A percentile compares a stretch with the other conserved stretches of the same genome.
Conservation (phyloP, 1,140 invertebrate species). For the Pentalonia nigronervosa region DNA sequence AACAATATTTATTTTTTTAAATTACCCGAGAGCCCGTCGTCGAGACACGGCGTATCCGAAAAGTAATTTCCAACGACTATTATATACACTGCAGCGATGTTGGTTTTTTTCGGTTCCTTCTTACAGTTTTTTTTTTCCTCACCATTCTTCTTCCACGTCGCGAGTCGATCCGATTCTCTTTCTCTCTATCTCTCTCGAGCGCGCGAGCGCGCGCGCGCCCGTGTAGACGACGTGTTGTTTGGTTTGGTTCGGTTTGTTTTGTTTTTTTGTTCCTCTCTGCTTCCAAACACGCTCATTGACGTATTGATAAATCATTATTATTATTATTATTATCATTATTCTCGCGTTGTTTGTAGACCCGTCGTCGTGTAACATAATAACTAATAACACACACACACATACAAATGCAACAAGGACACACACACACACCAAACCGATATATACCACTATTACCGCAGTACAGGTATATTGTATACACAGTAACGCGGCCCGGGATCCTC, state of each 20-base stretch:
- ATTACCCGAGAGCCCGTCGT: slow-evolving; percentile 45
- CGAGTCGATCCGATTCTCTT: neutral
- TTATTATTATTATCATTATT: neutral
- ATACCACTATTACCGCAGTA: neutral
- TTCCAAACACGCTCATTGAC: slow-evolving; percentile 39
- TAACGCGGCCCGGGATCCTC: neutral
- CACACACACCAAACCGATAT: slow-evolving; percentile 40
- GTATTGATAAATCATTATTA: slow-evolving; percentile 58
- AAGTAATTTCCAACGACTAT: slow-evolving; percentile 52
- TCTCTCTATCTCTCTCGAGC: neutral
- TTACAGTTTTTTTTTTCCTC: neutral
- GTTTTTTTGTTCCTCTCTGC: neutral
- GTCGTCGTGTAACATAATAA: slow-evolving; percentile 33
- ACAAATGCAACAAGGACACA: slow-evolving; percentile 56
- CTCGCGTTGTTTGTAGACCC: slow-evolving; percentile 54
- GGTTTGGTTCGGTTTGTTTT: slow-evolving; percentile 35
- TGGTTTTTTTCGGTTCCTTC: neutral
- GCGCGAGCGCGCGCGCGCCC: neutral
- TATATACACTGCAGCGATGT: neutral
- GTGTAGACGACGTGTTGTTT: neutral
- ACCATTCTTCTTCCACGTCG: slow-evolving; percentile 15
- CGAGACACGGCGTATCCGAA: slow-evolving; percentile 53
- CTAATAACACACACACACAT: slow-evolving; percentile 15
- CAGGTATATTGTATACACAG: neutral
- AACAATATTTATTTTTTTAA: slow-evolving; percentile 58